These are phyloP conservation scores for Ceuthmochares aereus DNA, from an alignment of 2,113 vertebrate genomes.

Conservation along the genomic window DNA sequence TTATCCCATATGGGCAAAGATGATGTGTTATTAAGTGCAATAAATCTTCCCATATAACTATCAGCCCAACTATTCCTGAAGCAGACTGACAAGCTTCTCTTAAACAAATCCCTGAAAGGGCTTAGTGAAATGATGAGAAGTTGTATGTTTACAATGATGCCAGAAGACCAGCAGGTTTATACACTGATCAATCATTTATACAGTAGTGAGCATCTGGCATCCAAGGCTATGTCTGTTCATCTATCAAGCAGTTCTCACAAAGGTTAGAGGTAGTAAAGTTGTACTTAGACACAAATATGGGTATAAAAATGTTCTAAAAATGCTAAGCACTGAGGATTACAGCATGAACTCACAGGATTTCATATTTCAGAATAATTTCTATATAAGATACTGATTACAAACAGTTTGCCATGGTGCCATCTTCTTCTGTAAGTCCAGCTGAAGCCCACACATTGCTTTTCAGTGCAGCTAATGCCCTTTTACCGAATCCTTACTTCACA, in stretches of 20 bases:
- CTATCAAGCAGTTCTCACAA: constrained; percentile 15
- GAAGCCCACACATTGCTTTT: neutral
- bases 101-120: constrained; percentile 40
- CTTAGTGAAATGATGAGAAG: constrained; percentile 44
- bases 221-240: neutral
- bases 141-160: constrained; percentile 9
- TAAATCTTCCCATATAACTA: neutral
- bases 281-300: neutral
- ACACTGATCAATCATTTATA: constrained; percentile 50
- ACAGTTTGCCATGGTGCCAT: neutral
- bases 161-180: constrained; percentile 42
- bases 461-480: neutral
- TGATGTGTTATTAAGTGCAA: neutral
- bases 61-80: constrained; percentile 2
- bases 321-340: neutral
- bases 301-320: constrained; percentile 21
- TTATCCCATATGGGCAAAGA: neutral
- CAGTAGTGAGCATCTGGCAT: constrained; percentile 7
- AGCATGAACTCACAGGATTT: neutral
- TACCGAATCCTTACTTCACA: neutral
- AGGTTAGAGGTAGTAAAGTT: constrained; percentile 1
- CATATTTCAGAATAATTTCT: neutral
- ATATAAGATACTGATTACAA: neutral
- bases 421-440: neutral
- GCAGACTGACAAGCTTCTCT: constrained; percentile 14